Evolutionary conservation across 2,888 invertebrate genomes (phyloP).

Genomic region (Hecatera dysodea): DNA sequence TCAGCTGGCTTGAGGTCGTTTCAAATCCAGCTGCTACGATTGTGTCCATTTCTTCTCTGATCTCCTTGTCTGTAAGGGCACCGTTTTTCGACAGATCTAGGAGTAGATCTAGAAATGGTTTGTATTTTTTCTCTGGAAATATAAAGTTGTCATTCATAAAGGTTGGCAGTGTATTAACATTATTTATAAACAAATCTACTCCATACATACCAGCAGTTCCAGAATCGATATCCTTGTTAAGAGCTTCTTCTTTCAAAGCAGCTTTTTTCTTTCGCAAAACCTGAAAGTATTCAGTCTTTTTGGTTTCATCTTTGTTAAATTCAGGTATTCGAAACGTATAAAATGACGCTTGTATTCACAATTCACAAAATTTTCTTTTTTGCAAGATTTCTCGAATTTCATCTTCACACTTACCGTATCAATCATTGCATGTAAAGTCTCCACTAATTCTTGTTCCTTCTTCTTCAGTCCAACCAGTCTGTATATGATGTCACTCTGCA

Average conservation of each 20-base stretch:
- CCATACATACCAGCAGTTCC: constrained; percentile 6
- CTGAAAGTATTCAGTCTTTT: too few relatives aligned
- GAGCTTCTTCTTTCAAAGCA: neutral
- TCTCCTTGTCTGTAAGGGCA: constrained; percentile 13
- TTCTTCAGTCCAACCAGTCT: constrained; percentile 18
- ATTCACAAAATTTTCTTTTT: too few relatives aligned
- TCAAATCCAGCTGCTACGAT: constrained; percentile 23
- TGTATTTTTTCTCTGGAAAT: constrained; percentile 20
- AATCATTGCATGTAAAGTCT: constrained; percentile 19
- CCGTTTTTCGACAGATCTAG: constrained; percentile 20
- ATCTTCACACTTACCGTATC: constrained; percentile 7
- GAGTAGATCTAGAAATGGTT: constrained; percentile 26
- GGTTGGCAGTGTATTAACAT: too few relatives aligned
- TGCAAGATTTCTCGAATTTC: too few relatives aligned
- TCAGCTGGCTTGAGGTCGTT: constrained; percentile 24
- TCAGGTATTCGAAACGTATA: too few relatives aligned
- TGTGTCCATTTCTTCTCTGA: constrained; percentile 17
- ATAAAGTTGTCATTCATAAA: too few relatives aligned
- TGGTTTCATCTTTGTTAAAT: too few relatives aligned
- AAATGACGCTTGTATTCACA: too few relatives aligned
- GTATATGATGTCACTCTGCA: constrained; percentile 22
- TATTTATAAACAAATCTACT: too few relatives aligned
- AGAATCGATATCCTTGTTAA: neutral
- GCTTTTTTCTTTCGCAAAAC: constrained; percentile 31
- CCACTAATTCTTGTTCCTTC: constrained; percentile 12